phyloP scores from a whole-genome alignment of 2,888 invertebrate species.

The Scrobipalpa costella region DNA sequence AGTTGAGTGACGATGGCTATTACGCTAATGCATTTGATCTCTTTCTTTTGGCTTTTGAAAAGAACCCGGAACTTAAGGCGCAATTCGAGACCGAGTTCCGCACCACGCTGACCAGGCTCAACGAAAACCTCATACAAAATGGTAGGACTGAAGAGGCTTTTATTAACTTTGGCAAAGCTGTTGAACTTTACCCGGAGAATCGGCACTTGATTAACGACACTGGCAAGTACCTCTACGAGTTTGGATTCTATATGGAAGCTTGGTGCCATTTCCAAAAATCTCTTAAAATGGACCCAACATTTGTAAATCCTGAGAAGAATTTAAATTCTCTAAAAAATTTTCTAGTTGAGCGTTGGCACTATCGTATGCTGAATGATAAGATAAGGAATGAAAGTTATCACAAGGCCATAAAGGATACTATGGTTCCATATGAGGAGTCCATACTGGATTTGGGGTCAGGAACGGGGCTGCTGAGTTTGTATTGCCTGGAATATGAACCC shows the following conservation, averaged over 20 bases:
- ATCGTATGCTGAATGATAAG: slow-evolving; percentile 89
- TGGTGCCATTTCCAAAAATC: slow-evolving; percentile 80
- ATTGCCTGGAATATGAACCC: slow-evolving; percentile 81
- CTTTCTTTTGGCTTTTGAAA: slow-evolving; percentile 57
- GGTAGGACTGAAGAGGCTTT: slow-evolving; percentile 60
- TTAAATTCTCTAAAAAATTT: slow-evolving; percentile 85
- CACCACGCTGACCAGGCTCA: slow-evolving; percentile 46
- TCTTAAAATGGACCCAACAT: slow-evolving; percentile 69
- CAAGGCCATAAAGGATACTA: slow-evolving; percentile 81
- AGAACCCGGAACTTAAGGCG: slow-evolving; percentile 44
- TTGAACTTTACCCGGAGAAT: slow-evolving; percentile 54
- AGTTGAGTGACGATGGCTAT: slow-evolving; percentile 44
- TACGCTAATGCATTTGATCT: slow-evolving; percentile 59
- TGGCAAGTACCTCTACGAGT: slow-evolving; percentile 72
- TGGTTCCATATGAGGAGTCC: slow-evolving; percentile 67
- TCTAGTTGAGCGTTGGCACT: slow-evolving; percentile 90
- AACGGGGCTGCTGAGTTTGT: slow-evolving; percentile 87
- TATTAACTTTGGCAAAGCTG: slow-evolving; percentile 53
- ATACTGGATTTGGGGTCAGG: slow-evolving; percentile 90
- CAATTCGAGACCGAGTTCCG: slow-evolving; percentile 57
- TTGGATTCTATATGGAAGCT: slow-evolving; percentile 79
- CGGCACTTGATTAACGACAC: slow-evolving; percentile 60
- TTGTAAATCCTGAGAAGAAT: slow-evolving; percentile 83
- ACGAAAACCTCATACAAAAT: slow-evolving; percentile 44
- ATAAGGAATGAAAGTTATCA: slow-evolving; percentile 84